Conservation (phyloP, 1,140 invertebrate species). For the Helicorthomorpha holstii region DNA sequence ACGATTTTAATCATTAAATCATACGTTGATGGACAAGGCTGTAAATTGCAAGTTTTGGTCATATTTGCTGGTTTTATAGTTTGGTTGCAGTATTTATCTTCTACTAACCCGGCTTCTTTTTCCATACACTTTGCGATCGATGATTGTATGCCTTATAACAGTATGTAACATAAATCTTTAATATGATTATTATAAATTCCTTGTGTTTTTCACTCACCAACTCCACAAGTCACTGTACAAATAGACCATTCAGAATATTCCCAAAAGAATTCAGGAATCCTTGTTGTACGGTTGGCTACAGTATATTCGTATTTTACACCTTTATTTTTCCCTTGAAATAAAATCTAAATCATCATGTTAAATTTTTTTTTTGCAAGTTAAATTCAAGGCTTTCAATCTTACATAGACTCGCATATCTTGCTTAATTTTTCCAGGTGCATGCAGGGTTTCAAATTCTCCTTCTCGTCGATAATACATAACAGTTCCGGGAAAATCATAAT, state of each 20-base stretch:
- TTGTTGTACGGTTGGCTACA: slow-evolving; percentile 40
- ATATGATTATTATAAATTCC: background rate
- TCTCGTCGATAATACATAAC: slow-evolving; percentile 62
- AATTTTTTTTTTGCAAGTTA: background rate
- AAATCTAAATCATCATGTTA: slow-evolving; percentile 38
- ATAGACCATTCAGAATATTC: slow-evolving; percentile 54
- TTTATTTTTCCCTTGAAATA: slow-evolving; percentile 62
- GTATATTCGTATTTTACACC: slow-evolving; percentile 71
- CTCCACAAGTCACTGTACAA: slow-evolving; percentile 58
- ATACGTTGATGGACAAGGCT: slow-evolving; percentile 51
- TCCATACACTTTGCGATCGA: slow-evolving; percentile 45
- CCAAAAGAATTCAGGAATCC: slow-evolving; percentile 49
- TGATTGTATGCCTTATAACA: slow-evolving; percentile 20
- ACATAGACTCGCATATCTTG: slow-evolving; percentile 69
- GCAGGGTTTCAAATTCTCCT: slow-evolving; percentile 60
- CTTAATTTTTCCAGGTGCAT: slow-evolving; percentile 60
- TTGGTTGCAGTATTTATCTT: slow-evolving; percentile 43
- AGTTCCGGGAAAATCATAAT: slow-evolving; percentile 66
- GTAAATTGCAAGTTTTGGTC: slow-evolving; percentile 43
- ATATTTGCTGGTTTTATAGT: slow-evolving; percentile 38
- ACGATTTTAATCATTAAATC: background rate
- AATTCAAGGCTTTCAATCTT: no score
- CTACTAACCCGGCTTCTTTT: slow-evolving; percentile 40
- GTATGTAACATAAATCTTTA: background rate
- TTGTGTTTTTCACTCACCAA: slow-evolving; percentile 29